A percentile compares a stretch with the other conserved stretches of the same genome.
phyloP scores from a whole-genome alignment of 1,140 invertebrate species.

The Euglossa dilemma region DNA sequence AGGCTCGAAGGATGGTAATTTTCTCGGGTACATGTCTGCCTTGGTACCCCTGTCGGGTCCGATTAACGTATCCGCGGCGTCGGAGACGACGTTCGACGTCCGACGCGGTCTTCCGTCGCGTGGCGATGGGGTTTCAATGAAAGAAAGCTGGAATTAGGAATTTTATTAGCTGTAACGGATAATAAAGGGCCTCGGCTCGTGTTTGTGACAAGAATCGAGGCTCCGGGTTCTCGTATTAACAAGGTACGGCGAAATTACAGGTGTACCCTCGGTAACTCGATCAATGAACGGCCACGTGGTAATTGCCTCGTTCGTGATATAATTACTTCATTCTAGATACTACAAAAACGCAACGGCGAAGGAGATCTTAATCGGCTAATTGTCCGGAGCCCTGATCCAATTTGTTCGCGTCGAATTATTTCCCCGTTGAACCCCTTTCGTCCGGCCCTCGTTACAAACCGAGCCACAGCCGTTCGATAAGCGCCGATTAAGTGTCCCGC shows the following conservation, averaged over 20 bases:
- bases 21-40: no score
- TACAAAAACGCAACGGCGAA: background rate
- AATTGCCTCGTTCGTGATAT: slow-evolving; percentile 31
- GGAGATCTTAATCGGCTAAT: slow-evolving; percentile 32
- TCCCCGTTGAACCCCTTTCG: background rate
- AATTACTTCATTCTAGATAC: slow-evolving; percentile 45
- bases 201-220: background rate
- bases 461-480: no score
- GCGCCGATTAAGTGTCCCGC: background rate
- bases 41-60: no score
- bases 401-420: background rate
- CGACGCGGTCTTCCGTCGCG: no score
- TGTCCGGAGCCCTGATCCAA: background rate
- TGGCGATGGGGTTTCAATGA: no score
- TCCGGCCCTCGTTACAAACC: background rate
- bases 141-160: no score
- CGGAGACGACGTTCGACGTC: no score
- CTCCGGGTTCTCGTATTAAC: background rate
- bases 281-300: background rate
- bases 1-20: no score
- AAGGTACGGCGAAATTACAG: slow-evolving; percentile 20
- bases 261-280: background rate
- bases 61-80: no score
- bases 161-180: no score
- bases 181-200: no score